These are phyloP conservation scores for Mastacembelus armatus DNA, from an alignment of 2,797 vertebrate genomes.

Conservation along the genomic window DNA sequence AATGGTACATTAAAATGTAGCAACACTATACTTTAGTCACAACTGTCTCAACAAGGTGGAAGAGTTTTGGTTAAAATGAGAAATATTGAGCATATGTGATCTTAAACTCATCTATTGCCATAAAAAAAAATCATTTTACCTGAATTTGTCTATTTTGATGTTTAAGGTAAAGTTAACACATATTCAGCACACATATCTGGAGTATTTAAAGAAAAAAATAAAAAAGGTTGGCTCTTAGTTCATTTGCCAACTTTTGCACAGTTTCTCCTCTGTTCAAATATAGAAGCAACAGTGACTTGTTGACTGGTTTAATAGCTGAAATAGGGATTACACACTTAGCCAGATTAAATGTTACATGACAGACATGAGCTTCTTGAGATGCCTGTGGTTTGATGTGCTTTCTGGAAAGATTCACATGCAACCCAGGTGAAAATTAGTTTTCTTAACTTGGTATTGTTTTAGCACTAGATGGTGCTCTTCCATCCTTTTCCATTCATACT, in stretches of 20 bases:
- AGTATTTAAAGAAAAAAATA: background rate
- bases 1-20: constrained; percentile 26
- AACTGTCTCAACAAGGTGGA: constrained; percentile 10
- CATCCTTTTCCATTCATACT: background rate
- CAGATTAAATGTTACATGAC: constrained; percentile 46
- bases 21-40: constrained; percentile 38
- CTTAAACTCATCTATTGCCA: constrained; percentile 27
- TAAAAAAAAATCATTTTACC: constrained; percentile 49
- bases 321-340: constrained; percentile 26
- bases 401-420: background rate
- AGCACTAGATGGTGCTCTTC: constrained; percentile 69
- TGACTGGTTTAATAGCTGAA: constrained; percentile 18
- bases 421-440: background rate
- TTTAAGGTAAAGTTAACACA: background rate
- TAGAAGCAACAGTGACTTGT: background rate
- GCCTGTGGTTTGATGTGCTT: constrained; percentile 16
- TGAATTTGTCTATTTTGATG: constrained; percentile 1
- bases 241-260: background rate
- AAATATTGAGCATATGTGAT: constrained; percentile 13
- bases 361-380: constrained; percentile 32
- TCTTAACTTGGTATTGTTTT: background rate
- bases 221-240: background rate
- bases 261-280: constrained; percentile 6
- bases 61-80: constrained; percentile 11
- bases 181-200: background rate